Evolutionary conservation across 2,797 vertebrate genomes (phyloP).

Genomic region (Todus mexicanus): DNA sequence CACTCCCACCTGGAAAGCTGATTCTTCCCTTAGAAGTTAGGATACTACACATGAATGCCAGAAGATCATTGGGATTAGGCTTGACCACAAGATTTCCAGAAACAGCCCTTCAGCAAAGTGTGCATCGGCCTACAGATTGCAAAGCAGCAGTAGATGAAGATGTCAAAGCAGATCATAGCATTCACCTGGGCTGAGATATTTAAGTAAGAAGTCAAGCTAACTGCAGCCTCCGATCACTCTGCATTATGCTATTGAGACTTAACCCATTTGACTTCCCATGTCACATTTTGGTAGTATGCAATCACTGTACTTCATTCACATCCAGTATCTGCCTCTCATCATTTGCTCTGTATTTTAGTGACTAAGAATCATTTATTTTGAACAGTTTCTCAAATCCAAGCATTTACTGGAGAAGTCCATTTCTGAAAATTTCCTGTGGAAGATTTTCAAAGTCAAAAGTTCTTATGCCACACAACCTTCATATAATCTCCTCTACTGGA

Average conservation of each 20-base stretch:
- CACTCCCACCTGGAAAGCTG: neutral
- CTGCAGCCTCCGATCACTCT: neutral
- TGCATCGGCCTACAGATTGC: neutral
- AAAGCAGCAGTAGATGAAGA: neutral
- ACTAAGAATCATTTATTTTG: neutral
- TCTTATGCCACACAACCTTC: neutral
- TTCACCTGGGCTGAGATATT: neutral
- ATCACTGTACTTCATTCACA: neutral
- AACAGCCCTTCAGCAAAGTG: neutral
- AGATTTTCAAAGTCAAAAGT: neutral
- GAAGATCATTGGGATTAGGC: neutral
- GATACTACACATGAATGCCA: neutral
- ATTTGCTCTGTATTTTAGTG: neutral
- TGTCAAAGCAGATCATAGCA: neutral
- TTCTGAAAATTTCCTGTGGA: neutral
- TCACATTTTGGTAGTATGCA: neutral
- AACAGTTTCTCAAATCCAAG: rapidly evolving
- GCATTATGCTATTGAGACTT: neutral
- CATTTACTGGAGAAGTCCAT: neutral
- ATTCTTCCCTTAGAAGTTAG: neutral
- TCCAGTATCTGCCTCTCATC: neutral
- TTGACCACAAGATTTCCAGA: neutral
- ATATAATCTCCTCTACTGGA: neutral
- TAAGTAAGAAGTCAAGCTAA: neutral
- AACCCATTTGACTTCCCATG: neutral